Percentiles rank a stretch among this genome's conserved stretches.
Evolutionary conservation across 2,113 vertebrate genomes (phyloP).

Genomic region (Grantiella picta): DNA sequence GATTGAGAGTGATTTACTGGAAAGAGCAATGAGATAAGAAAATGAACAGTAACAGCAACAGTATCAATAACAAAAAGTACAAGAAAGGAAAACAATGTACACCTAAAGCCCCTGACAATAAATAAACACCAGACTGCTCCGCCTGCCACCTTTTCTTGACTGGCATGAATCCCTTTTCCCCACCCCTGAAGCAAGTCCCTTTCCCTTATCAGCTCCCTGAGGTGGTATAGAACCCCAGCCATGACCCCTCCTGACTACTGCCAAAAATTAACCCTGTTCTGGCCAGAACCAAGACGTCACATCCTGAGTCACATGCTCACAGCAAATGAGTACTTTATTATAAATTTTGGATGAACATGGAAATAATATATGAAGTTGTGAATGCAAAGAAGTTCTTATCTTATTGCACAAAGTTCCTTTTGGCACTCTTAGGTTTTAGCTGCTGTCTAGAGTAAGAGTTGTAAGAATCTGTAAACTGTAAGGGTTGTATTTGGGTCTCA

Average conservation of each 20-base stretch:
- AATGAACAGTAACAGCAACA: neutral
- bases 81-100: neutral
- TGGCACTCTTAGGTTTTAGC: neutral
- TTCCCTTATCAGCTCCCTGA: neutral
- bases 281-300: neutral
- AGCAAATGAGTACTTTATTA: neutral
- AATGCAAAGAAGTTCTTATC: neutral
- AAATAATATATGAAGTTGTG: neutral
- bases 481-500: neutral
- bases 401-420: neutral
- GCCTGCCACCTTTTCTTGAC: neutral
- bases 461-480: neutral
- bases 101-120: neutral
- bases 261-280: neutral
- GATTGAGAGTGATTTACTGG: too few relatives aligned
- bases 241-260: rapidly evolving
- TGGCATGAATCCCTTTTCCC: rapidly evolving
- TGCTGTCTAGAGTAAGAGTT: neutral
- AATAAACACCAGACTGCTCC: neutral
- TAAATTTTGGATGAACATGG: neutral
- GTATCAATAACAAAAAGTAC: neutral
- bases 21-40: neutral
- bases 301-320: neutral
- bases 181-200: rapidly evolving
- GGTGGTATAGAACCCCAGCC: neutral